Conservation (phyloP, 2,113 vertebrate genomes). For the Lutjanus erythropterus region DNA sequence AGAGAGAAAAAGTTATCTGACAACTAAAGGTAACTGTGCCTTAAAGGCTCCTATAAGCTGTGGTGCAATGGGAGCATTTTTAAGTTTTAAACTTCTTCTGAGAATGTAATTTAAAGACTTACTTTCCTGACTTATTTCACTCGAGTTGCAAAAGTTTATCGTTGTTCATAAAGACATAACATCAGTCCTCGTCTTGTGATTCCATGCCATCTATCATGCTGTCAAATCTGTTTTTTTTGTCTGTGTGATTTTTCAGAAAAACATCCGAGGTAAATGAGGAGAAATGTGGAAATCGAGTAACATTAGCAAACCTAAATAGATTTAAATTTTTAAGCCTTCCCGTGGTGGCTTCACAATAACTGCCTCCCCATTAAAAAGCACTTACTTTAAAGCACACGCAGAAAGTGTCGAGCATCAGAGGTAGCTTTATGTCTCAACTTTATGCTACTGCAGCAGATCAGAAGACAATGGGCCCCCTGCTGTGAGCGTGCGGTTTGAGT, state of each 20-base stretch:
- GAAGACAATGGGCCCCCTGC: constrained; percentile 37
- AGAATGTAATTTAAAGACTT: neutral
- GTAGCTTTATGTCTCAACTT: constrained; percentile 2
- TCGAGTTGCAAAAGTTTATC: neutral
- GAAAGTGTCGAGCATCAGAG: neutral
- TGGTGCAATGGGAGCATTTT: neutral
- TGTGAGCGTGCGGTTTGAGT: constrained; percentile 20
- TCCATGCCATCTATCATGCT: neutral
- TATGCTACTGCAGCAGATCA: constrained; percentile 7
- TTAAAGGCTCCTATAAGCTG: neutral
- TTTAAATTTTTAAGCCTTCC: neutral
- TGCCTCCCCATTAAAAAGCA: constrained; percentile 2
- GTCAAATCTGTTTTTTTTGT: neutral
- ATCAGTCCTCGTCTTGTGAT: neutral
- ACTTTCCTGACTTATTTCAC: constrained; percentile 5
- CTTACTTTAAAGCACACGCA: constrained; percentile 2
- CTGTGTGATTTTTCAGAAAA: neutral
- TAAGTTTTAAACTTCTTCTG: neutral
- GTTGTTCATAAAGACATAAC: neutral
- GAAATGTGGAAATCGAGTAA: neutral
- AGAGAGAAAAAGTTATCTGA: no score
- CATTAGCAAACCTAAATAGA: neutral
- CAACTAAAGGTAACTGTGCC: constrained; percentile 8
- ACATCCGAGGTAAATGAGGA: neutral
- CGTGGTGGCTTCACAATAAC: neutral